Evolutionary conservation across 2,888 invertebrate species (phyloP), one percentile per base, ranked within the genome.

Genomic region (Drosophila birchii): DNA sequence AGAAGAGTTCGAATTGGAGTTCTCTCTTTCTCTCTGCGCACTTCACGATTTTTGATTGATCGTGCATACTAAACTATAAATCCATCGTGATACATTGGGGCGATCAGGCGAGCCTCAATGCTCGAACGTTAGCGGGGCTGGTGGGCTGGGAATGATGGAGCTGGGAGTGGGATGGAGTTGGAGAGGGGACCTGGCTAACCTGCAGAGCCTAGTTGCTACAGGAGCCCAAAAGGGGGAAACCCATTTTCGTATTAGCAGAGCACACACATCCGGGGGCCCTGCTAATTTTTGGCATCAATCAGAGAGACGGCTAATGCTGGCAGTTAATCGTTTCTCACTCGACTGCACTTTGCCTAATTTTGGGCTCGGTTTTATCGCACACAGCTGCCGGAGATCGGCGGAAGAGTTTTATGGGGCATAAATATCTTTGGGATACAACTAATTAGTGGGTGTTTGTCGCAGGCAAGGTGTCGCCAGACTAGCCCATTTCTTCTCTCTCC

Each of bases 21-120:
- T 72, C 51, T 47, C 34, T 80, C 74, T 69, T 70, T 78, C 68
- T 61, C 73, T 85, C 45, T 59, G 73, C 71, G 64, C 64, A 66
- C 72, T 73, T 90, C 91, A 91, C 91, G 91, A 90, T 92, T 92
- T 92, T 92, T 92, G 92, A 92, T 92, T 92, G 92, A 92, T 92
- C 92, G 92, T 92, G 92, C 92, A 92, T 92, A 91, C 91, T 92
- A 92, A 92, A 92, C 92, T 92, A 92, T 91, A 92, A 92, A 92
- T 92, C 91, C 91, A 92, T 92, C 92, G 92, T 92, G 92, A 92
- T 92, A 92, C 92, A 92, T 92, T 91, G 91, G 79, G 92, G 92
- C 92, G 92, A 92, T 92, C 92, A 92, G 92, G 92, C 91, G 87
- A 90, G 85, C 62, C 60, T 43, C 55, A 41, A 16, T 41, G 60